Base-by-base conservation (phyloP, 2,888 invertebrate species). In the Monopis laevigella region DNA sequence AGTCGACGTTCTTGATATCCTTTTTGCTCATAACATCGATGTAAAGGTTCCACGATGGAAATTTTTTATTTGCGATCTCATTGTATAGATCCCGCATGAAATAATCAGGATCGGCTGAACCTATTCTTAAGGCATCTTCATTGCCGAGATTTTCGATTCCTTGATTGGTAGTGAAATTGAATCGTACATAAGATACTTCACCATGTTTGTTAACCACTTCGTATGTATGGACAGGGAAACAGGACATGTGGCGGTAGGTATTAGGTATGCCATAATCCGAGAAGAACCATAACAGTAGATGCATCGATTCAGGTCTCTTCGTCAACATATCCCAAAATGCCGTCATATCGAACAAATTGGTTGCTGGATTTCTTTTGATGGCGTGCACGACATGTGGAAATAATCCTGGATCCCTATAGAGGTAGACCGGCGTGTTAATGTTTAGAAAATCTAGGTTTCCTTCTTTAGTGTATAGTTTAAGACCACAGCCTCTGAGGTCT, bases 301-400 rank as follows among this genome's bases (percentile, higher is more conserved):
- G 92, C 2, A 88, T 83, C 1, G 88, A 81, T 65, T 94, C 93
- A 0, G 95, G 92, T 29, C 91, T 82, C 27, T 93, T 75, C 0
- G 88, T 86, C 42, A 93, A 80, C 53, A 96, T 94, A 62, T 97
- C 96, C 92, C 94, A 95, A 55, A 89, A 88, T 87, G 89, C 88
- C 51, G 92, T 89, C 0, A 86, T 67, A 67, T 96, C 96, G 66
- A 89, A 89, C 12, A 93, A 70, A 54, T 89, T 87, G 0, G 92
- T 92, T 32, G 82, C 87, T 0, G 97, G 97, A 65, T 98, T 97
- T 52, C 95, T 84, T 68, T 93, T 96, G 58, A 95, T 92, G 0
- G 93, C 89, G 61, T 94, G 96, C 49, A 92, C 88, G 58, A 96
- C 91, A 51, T 87, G 88, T 7, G 91, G 88, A 67, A 97, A 97